Percentiles rank a stretch among this genome's conserved stretches.
Conservation (phyloP, 2,797 vertebrate species). For the Eulemur rubriventer region DNA sequence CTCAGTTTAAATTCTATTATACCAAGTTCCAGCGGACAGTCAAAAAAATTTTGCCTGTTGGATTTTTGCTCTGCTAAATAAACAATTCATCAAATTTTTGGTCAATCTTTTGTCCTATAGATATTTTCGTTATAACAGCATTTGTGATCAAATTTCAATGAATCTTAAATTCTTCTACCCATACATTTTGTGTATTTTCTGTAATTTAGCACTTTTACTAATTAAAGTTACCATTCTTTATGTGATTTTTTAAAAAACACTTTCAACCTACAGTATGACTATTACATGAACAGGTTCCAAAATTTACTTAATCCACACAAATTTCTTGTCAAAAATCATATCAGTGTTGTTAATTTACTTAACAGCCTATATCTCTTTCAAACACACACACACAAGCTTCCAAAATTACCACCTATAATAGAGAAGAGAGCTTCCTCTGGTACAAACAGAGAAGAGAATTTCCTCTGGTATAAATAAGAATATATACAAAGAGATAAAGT, state of each 20-base stretch:
- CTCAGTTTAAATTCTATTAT: conserved; percentile 1
- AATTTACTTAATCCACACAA: conserved; percentile 48
- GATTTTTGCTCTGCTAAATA: conserved; percentile 28
- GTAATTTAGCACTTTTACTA: conserved; percentile 38
- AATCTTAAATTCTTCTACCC: conserved; percentile 21
- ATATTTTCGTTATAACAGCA: conserved; percentile 43
- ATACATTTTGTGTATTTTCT: neutral
- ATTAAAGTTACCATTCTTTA: conserved; percentile 33
- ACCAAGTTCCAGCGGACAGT: neutral
- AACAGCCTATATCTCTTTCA: neutral
- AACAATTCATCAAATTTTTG: conserved; percentile 17
- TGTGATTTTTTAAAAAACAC: conserved; percentile 22
- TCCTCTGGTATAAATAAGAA: neutral
- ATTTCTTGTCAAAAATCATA: neutral
- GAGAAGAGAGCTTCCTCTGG: neutral
- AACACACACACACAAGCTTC: neutral
- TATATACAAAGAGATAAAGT: conserved; percentile 16
- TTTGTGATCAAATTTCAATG: conserved; percentile 43
- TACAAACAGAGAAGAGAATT: neutral
- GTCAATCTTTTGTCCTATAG: neutral
- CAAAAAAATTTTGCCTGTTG: conserved; percentile 13
- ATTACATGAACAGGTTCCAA: neutral
- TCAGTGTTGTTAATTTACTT: neutral
- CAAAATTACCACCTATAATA: neutral
- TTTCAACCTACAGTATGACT: neutral